Evolutionary conservation across 1,140 invertebrate genomes (phyloP).

Genomic region (Chymomyza costata): DNA sequence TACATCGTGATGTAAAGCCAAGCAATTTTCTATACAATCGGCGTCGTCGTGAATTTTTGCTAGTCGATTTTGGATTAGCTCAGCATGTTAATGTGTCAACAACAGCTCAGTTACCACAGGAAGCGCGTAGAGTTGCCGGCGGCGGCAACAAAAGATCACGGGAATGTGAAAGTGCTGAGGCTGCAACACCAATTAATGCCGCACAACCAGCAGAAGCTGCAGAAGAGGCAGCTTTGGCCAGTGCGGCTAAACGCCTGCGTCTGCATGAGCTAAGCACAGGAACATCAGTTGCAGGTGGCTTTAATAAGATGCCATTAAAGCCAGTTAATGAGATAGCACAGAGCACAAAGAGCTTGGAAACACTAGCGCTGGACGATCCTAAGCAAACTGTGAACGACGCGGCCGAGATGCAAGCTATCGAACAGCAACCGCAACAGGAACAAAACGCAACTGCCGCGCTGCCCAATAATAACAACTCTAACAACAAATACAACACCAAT

Average conservation of each 20-base stretch:
- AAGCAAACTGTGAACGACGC: slow-evolving; percentile 4
- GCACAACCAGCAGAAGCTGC: background rate
- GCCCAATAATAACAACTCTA: slow-evolving; percentile 11
- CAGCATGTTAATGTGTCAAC: slow-evolving; percentile 77
- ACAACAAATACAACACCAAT: slow-evolving; percentile 54
- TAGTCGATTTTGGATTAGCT: slow-evolving; percentile 94
- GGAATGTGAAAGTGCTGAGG: slow-evolving; percentile 23
- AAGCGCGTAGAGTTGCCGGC: background rate
- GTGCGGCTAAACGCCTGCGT: slow-evolving; percentile 50
- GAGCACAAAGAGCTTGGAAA: slow-evolving; percentile 2
- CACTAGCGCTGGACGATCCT: background rate
- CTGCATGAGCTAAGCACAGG: slow-evolving; percentile 34
- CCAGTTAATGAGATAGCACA: slow-evolving; percentile 62
- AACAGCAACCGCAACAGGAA: slow-evolving; percentile 3
- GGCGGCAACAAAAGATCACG: slow-evolving; percentile 31
- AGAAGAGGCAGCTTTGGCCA: slow-evolving; percentile 26
- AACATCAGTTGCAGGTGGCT: slow-evolving; percentile 14
- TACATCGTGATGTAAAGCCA: slow-evolving; percentile 95
- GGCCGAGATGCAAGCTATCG: background rate
- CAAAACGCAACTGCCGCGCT: slow-evolving; percentile 15
- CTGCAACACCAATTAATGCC: background rate
- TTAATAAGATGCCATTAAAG: slow-evolving; percentile 64
- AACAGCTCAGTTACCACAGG: background rate
- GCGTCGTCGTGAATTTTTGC: slow-evolving; percentile 81
- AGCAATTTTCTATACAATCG: slow-evolving; percentile 94